A percentile compares a stretch with the other conserved stretches of the same genome.
Evolutionary conservation across 2,888 invertebrate species (phyloP).

Genomic region (Torymus tubicola): DNA sequence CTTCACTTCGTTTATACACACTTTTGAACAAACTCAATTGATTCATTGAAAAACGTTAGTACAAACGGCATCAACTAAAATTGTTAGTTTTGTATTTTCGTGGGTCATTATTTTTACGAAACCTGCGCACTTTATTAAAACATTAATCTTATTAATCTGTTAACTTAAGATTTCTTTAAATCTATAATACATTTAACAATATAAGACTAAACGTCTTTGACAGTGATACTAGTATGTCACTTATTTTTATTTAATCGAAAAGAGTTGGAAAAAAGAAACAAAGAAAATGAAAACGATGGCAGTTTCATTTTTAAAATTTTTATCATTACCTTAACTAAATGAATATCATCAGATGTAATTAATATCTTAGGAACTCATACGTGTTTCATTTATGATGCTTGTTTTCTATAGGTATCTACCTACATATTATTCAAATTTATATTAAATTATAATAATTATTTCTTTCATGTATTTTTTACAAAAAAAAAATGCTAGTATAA

Average conservation of each 20-base stretch:
- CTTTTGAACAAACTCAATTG: neutral
- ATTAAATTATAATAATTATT: constrained; percentile 13
- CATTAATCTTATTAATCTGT: too few species aligned
- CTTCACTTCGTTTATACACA: constrained; percentile 17
- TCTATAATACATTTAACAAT: neutral
- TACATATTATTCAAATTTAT: constrained; percentile 3
- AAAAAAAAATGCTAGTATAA: neutral
- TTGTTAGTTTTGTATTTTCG: neutral
- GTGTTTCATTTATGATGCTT: constrained; percentile 21
- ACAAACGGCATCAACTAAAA: constrained; percentile 5
- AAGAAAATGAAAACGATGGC: neutral
- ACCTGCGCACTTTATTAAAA: too few species aligned
- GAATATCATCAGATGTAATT: constrained; percentile 4
- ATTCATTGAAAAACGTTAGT: constrained; percentile 7
- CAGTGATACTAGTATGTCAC: neutral
- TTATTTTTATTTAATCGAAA: too few species aligned
- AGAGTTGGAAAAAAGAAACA: too few species aligned
- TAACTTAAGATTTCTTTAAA: too few species aligned
- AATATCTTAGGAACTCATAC: constrained; percentile 35
- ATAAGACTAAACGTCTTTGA: constrained; percentile 2
- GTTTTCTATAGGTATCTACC: constrained; percentile 1
- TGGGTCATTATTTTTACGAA: neutral
- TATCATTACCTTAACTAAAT: constrained; percentile 2
- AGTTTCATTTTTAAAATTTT: constrained; percentile 16
- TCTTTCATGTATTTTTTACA: neutral